Evolutionary conservation across 1,140 invertebrate species (phyloP), one percentile per base, ranked within the genome.

Genomic region (Drosophila arawakana): DNA sequence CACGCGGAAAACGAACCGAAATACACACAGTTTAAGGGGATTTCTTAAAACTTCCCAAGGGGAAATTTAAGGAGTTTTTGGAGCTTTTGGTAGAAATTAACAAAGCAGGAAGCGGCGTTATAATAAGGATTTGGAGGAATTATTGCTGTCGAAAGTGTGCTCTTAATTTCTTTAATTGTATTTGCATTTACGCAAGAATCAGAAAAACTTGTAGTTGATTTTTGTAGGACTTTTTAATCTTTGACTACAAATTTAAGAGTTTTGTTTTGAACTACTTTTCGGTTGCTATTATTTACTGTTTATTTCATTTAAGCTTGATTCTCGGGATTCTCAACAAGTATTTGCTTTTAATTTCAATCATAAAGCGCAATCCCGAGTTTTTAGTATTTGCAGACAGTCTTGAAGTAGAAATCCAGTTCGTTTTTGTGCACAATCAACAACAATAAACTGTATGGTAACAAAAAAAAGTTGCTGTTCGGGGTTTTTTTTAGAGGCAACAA

Each of bases 401-500:
- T 58, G 37, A 58, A 67, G 54, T 52, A 30, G 52, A 30, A 50
- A 39, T 18, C 34, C 44, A 68, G 50, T 34, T 60, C 52, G 35
- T 25, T 37, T 63, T 21, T 63, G 15, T 50, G 37, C 39, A 59
- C 72, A 43, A 70, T 71, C 58, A 70, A 71, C 73, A 74, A 62
- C 66, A 70, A 75, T 75, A 63, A 68, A 75, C 52, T 75, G 63
- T 62, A 50, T 74, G 55, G 49, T 70, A 49, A 13, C 60, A 41
- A 46, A 21, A 34, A 47, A 21, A 37, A 41, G 25, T 46, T 61
- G 41, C 13, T 52, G 34, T 49, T 30, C 10, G 10, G 7, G 6
- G 2, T 21, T 7, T 37, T 43, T 18, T 60, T 37, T 15, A n/a
- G 39, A 46, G 57, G 18, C 46, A 43, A 43, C 41, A 43, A 43